Evolutionary conservation across 1,140 invertebrate genomes (phyloP).

Genomic region (Brachionus manjavacas): DNA sequence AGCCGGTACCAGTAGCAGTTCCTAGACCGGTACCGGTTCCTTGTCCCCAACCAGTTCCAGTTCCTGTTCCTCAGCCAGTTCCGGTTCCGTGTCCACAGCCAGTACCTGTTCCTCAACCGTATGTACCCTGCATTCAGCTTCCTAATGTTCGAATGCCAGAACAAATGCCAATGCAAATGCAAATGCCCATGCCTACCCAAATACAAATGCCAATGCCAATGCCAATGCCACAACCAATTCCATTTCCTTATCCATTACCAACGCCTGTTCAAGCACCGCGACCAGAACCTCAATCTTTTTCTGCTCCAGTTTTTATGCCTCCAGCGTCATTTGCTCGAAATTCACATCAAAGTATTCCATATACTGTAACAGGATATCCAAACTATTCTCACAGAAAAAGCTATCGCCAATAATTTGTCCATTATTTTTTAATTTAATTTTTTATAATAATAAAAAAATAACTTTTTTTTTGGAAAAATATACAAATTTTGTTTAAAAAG

Average conservation of each 20-base stretch:
- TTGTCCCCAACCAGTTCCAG: neutral
- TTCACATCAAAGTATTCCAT: neutral
- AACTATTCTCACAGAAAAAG: neutral
- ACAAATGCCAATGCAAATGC: neutral
- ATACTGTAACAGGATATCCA: neutral
- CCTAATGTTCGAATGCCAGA: neutral
- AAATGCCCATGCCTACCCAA: no score
- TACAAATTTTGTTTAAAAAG: neutral
- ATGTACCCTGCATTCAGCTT: neutral
- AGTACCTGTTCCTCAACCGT: neutral
- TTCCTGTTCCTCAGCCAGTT: neutral
- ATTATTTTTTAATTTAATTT: neutral
- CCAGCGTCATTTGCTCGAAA: neutral
- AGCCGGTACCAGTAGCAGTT: neutral
- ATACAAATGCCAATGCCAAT: neutral
- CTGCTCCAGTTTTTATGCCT: neutral
- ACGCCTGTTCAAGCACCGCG: neutral
- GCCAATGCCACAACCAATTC: neutral
- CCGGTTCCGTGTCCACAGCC: neutral
- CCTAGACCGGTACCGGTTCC: neutral
- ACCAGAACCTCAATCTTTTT: neutral
- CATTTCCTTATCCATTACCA: neutral
- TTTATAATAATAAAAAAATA: neutral
- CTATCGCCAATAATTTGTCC: neutral
- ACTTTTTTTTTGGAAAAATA: neutral